Conservation (phyloP, 2,888 invertebrate species). For the Eristalis tenax region DNA sequence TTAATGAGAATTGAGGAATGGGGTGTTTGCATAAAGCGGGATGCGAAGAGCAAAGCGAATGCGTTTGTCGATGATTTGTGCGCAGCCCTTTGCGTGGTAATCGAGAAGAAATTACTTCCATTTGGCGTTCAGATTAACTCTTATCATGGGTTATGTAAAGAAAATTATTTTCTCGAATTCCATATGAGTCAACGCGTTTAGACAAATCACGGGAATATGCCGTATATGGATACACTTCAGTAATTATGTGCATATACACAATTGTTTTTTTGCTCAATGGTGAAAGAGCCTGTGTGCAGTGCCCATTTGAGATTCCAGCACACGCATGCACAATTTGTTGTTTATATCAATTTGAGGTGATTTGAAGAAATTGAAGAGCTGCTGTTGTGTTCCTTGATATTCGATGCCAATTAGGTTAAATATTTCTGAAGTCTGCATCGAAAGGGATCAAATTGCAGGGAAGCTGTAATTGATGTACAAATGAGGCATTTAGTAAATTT, state of each 20-base stretch:
- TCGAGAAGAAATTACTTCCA: background rate
- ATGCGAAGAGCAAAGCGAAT: conserved; percentile 5
- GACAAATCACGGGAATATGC: background rate
- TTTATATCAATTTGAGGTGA: background rate
- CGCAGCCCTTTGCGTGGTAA: background rate
- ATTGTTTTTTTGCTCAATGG: background rate
- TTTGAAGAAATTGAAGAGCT: background rate
- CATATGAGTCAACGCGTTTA: conserved; percentile 15
- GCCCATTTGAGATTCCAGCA: background rate
- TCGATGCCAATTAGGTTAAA: background rate
- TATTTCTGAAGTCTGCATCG: too few relatives aligned
- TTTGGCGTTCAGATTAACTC: background rate
- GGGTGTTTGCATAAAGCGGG: background rate
- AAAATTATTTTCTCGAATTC: background rate
- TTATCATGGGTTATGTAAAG: conserved; percentile 51
- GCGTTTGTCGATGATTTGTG: conserved; percentile 28
- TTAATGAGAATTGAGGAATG: background rate
- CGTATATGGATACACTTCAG: background rate
- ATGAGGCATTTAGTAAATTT: too few relatives aligned
- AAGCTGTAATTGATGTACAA: too few relatives aligned
- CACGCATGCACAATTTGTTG: background rate
- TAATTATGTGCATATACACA: background rate
- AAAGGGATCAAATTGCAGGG: too few relatives aligned
- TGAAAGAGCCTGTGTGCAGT: background rate
- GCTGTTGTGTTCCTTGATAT: background rate